Base-by-base conservation (phyloP, 2,113 vertebrate genomes). In the Actenoides hombroni region DNA sequence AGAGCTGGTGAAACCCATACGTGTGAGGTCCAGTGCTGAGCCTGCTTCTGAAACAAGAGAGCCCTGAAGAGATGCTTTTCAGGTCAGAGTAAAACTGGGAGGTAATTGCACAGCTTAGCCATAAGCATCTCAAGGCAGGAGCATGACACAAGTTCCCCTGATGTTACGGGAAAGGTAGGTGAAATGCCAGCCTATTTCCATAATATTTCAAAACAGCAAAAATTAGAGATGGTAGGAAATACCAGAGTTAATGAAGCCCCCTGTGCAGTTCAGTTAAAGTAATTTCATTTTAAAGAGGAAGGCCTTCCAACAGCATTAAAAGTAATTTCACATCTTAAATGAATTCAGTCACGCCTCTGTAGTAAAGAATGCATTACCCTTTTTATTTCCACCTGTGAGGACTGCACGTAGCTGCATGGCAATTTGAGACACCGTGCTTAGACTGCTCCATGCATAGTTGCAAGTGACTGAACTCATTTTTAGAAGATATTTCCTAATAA, bases 251-350 rank as follows among this genome's bases (percentile, higher is more conserved):
- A 37, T 85, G 23, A 75, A 68, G 78, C 25, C 16, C 16, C 17
- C n/a, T 77, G 20, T 0, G 0, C 1, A 3, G 11, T 81, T 92
- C 51, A 81, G 28, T 86, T 24, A 4, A 68, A 74, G 28, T 86
- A 79, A 81, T 91, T 91, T 85, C 4, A 16, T 84, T 94, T 92
- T 82, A 18, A 87, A 73, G 73, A 84, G 59, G 44, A 91, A 53
- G 37, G 33, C 53, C 29, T 95, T 91, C 39, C 56, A 68, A 4
- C 25, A 75, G 64, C 53, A 44, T 71, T 92, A 39, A 21, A 86
- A 95, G 48, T 81, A 82, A 82, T 95, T 91, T 95, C 87, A 92
- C 84, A 75, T 53, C 15, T 84, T 81, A 60, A 95, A 94, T 86
- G 5, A 81, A 56, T 79, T 91, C 77, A n/a, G 77, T 94, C 89